Percentiles rank a stretch among this genome's conserved stretches.
phyloP scores from a whole-genome alignment of 2,797 vertebrate genomes.

The Pristis pectinata region DNA sequence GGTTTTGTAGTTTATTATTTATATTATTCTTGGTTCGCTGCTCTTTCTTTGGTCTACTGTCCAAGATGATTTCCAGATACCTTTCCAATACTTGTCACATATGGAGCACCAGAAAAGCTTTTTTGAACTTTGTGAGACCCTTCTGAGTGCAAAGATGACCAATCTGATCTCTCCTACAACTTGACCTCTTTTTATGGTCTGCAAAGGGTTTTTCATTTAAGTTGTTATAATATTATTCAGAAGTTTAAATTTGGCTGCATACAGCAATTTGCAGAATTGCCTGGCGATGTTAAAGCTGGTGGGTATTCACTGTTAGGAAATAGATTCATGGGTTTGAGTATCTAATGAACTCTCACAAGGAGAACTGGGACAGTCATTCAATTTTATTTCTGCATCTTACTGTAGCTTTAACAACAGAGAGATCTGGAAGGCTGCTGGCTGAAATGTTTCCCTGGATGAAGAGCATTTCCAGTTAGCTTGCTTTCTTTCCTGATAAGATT shows the following conservation, averaged over 20 bases:
- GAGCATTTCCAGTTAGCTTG: background rate
- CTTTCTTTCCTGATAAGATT: background rate
- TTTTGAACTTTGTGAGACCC: background rate
- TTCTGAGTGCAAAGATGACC: background rate
- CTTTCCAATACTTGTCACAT: background rate
- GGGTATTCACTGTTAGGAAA: background rate
- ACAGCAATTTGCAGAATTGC: background rate
- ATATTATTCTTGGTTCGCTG: background rate
- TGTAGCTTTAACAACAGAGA: background rate
- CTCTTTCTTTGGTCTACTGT: background rate
- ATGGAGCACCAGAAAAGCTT: background rate
- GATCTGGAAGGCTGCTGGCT: background rate
- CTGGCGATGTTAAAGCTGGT: background rate
- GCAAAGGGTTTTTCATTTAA: background rate
- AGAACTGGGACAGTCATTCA: background rate
- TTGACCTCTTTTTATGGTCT: background rate
- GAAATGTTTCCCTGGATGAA: background rate
- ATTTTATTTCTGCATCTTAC: background rate
- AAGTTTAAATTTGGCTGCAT: background rate
- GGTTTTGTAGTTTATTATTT: background rate
- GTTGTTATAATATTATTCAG: background rate
- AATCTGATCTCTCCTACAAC: background rate
- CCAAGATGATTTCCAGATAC: background rate
- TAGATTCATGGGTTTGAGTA: background rate
- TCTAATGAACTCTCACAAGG: no score